Evolutionary conservation across 1,140 invertebrate genomes (phyloP).

Genomic region (Magallana angulata): DNA sequence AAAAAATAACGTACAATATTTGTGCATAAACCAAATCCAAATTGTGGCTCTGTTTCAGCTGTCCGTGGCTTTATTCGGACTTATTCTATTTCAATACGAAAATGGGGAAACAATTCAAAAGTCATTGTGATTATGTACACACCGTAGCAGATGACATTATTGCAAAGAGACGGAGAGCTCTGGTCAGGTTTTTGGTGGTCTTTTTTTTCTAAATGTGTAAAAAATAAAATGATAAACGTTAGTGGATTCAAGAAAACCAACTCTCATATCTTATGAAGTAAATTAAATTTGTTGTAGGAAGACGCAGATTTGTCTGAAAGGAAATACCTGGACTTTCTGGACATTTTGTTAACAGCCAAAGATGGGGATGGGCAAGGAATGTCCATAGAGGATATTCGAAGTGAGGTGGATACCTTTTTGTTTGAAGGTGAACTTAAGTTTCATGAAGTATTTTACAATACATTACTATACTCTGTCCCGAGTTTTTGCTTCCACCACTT

Average conservation of each 20-base stretch:
- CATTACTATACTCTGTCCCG: not conserved
- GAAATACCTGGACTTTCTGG: constrained; percentile 59
- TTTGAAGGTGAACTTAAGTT: constrained; percentile 57
- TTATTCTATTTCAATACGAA: constrained; percentile 57
- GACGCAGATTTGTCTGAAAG: not conserved
- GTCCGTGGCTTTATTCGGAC: constrained; percentile 46
- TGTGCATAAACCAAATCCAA: too few relatives aligned
- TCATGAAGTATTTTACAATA: too few relatives aligned
- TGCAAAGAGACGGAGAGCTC: constrained; percentile 45
- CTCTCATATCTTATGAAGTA: too few relatives aligned
- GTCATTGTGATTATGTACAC: constrained; percentile 62
- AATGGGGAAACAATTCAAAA: constrained; percentile 56
- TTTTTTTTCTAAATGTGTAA: too few relatives aligned
- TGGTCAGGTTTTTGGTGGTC: constrained; percentile 45
- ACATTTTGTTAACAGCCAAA: constrained; percentile 57
- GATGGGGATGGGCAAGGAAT: constrained; percentile 63
- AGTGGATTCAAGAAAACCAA: too few relatives aligned
- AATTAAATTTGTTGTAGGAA: not conserved
- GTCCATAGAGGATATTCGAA: constrained; percentile 67
- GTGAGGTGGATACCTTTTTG: constrained; percentile 77
- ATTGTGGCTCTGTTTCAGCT: constrained; percentile 27
- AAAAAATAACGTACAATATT: too few relatives aligned
- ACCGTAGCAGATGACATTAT: constrained; percentile 58
- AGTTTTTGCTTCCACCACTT: too few relatives aligned
- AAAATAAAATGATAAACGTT: too few relatives aligned